Percentiles rank a stretch among this genome's conserved stretches.
phyloP scores from a whole-genome alignment of 1,140 invertebrate genomes.

The Bemisia tabaci region DNA sequence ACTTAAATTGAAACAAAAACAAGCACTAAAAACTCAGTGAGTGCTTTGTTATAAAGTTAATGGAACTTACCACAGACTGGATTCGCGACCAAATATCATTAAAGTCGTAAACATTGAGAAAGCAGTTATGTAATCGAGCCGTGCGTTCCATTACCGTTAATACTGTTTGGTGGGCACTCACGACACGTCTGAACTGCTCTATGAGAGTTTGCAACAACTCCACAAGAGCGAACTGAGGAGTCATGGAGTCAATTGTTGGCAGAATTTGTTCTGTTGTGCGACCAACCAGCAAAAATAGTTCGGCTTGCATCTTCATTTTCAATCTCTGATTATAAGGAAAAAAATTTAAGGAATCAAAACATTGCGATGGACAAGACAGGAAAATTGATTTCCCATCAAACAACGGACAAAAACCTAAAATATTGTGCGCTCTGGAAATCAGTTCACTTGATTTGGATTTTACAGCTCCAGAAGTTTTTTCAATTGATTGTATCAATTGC shows the following conservation, averaged over 20 bases:
- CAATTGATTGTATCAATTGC: too few species aligned
- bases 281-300: constrained; percentile 60
- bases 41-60: too few species aligned
- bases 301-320: constrained; percentile 64
- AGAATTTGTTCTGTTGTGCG: constrained; percentile 41
- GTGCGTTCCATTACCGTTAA: constrained; percentile 44
- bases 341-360: constrained; percentile 1
- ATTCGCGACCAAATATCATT: constrained; percentile 78
- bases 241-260: constrained; percentile 19
- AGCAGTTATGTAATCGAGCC: constrained; percentile 37
- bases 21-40: too few species aligned
- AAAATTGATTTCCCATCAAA: background rate
- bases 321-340: constrained; percentile 42
- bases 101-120: constrained; percentile 52
- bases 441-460: too few species aligned
- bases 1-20: too few species aligned
- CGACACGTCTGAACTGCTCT: constrained; percentile 57
- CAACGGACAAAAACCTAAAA: background rate
- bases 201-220: constrained; percentile 49
- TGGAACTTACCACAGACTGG: constrained; percentile 60
- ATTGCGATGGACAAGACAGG: background rate
- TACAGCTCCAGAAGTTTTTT: too few species aligned
- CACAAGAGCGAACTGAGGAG: constrained; percentile 31
- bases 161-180: constrained; percentile 45
- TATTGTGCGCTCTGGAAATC: too few species aligned